phyloP scores from a whole-genome alignment of 2,888 invertebrate species.

The Morpho deidamia region DNA sequence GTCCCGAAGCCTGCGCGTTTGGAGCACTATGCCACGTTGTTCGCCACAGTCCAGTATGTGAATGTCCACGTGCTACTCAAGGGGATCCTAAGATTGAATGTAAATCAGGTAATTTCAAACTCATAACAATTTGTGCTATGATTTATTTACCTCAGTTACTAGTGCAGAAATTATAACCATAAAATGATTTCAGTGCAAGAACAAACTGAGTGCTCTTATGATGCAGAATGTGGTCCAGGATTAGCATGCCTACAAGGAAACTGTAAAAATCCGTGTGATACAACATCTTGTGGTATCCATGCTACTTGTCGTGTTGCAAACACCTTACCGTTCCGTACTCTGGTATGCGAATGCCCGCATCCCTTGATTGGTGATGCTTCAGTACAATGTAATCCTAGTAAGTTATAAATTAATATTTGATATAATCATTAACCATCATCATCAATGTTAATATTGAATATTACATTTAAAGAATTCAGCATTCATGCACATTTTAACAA shows the following conservation, averaged over 20 bases:
- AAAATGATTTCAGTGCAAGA: conserved; percentile 54
- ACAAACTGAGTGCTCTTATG: conserved; percentile 83
- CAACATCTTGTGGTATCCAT: conserved; percentile 88
- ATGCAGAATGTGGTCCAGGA: conserved; percentile 91
- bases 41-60: conserved; percentile 87
- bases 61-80: conserved; percentile 88
- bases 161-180: conserved; percentile 2
- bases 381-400: conserved; percentile 89
- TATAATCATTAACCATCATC: too few species aligned
- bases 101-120: conserved; percentile 60
- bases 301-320: conserved; percentile 92
- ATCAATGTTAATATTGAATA: too few species aligned
- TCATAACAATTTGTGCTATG: neutral
- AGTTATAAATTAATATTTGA: conserved; percentile 33
- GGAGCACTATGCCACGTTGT: conserved; percentile 86
- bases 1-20: conserved; percentile 89
- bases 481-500: neutral
- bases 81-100: conserved; percentile 88
- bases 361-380: conserved; percentile 93
- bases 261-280: conserved; percentile 89
- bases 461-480: too few species aligned
- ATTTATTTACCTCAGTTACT: neutral
- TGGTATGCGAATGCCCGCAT: conserved; percentile 91
- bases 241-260: conserved; percentile 88
- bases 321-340: conserved; percentile 90